Percentiles rank a stretch among this genome's conserved stretches.
phyloP scores from a whole-genome alignment of 2,888 invertebrate genomes.

The Oxyscelio sp. region DNA sequence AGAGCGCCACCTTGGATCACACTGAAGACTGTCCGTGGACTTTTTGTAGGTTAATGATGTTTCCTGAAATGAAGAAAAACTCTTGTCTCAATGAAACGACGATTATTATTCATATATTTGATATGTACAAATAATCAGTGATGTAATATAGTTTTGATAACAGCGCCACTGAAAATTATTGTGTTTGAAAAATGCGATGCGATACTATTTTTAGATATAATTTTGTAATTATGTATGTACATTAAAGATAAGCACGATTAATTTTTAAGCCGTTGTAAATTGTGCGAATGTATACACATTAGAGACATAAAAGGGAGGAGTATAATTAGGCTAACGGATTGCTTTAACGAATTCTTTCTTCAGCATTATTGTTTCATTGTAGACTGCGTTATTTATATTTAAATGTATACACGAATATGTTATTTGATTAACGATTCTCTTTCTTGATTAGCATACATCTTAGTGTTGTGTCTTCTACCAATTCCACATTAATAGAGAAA shows the following conservation, averaged over 20 bases:
- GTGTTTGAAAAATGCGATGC: slow-evolving; percentile 25
- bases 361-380: neutral
- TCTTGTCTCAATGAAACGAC: neutral
- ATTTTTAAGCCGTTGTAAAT: too few species aligned
- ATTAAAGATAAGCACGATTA: slow-evolving; percentile 12
- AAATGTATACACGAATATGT: too few species aligned
- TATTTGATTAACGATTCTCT: too few species aligned
- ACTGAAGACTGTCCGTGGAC: slow-evolving; percentile 31
- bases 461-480: too few species aligned
- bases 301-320: neutral
- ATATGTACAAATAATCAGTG: slow-evolving; percentile 45
- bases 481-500: too few species aligned
- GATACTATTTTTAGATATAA: slow-evolving; percentile 14
- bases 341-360: neutral
- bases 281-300: neutral
- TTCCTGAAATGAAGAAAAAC: neutral
- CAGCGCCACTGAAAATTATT: neutral
- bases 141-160: slow-evolving; percentile 59
- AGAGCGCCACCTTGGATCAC: slow-evolving; percentile 3
- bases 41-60: neutral
- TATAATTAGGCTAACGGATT: neutral
- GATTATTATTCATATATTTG: slow-evolving; percentile 9
- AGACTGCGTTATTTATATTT: slow-evolving; percentile 1
- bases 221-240: slow-evolving; percentile 51
- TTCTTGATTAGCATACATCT: too few species aligned